phyloP scores from a whole-genome alignment of 1,140 invertebrate genomes.

The Drosophila gunungcola region DNA sequence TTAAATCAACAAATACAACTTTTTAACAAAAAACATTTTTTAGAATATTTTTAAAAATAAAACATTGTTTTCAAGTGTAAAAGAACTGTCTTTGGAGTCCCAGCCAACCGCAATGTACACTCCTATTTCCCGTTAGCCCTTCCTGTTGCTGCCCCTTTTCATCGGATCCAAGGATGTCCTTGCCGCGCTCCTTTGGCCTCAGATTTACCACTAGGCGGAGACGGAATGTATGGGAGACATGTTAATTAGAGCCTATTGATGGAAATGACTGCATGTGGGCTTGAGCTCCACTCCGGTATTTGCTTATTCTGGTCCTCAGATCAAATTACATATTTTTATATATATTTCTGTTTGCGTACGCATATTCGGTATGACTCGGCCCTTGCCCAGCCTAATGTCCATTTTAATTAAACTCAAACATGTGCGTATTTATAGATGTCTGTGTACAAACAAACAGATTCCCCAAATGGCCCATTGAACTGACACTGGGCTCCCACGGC shows the following conservation, averaged over 20 bases:
- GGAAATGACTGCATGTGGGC: slow-evolving; percentile 1
- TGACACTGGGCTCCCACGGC: slow-evolving; percentile 48
- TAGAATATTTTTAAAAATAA: too few species aligned
- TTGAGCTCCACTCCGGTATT: slow-evolving; percentile 3
- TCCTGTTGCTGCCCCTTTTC: background rate
- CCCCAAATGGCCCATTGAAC: slow-evolving; percentile 77
- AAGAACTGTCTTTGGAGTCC: slow-evolving; percentile 21
- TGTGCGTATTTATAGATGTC: slow-evolving; percentile 43
- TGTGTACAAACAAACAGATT: slow-evolving; percentile 51
- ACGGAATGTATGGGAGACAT: slow-evolving; percentile 3
- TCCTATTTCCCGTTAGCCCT: slow-evolving; percentile 50
- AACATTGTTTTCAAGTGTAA: slow-evolving; percentile 1
- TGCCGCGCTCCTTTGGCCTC: background rate
- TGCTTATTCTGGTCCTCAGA: slow-evolving; percentile 21
- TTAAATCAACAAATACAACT: too few species aligned
- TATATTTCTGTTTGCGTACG: slow-evolving; percentile 5
- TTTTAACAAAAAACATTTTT: too few species aligned
- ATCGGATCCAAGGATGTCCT: background rate
- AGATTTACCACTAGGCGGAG: background rate
- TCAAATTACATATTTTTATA: slow-evolving; percentile 29
- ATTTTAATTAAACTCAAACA: slow-evolving; percentile 81
- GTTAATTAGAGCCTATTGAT: slow-evolving; percentile 46
- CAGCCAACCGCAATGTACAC: slow-evolving; percentile 61
- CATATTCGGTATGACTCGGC: slow-evolving; percentile 4
- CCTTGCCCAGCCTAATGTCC: slow-evolving; percentile 56